These are phyloP conservation scores for Epinotia ramella DNA, from an alignment of 2,888 invertebrate species.

Conservation along the genomic window DNA sequence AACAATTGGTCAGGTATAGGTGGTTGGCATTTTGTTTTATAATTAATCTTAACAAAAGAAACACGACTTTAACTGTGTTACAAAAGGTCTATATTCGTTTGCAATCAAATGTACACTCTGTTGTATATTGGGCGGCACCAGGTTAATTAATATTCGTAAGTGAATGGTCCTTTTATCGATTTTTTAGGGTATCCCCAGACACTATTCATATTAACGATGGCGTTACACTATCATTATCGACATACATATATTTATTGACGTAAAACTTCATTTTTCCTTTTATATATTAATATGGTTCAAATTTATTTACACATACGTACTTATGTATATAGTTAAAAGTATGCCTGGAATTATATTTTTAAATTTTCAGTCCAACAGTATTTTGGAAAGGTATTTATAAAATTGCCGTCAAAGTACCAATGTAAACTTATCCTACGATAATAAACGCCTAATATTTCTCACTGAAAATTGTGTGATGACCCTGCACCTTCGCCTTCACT, in stretches of 20 bases:
- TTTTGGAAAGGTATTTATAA: no score
- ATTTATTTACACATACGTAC: no score
- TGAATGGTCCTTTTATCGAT: slow-evolving; percentile 12
- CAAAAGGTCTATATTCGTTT: no score
- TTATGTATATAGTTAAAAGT: neutral
- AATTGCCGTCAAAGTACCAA: neutral
- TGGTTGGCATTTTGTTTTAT: no score
- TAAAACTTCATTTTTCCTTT: no score
- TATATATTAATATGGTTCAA: no score
- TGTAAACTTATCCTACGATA: neutral
- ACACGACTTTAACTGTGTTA: no score
- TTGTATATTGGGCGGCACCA: neutral
- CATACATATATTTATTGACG: neutral
- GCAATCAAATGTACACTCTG: neutral
- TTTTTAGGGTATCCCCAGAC: slow-evolving; percentile 6
- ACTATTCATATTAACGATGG: neutral
- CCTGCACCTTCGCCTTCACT: neutral
- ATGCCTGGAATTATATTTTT: no score
- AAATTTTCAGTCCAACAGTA: no score
- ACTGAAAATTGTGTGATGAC: neutral
- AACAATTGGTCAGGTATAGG: no score
- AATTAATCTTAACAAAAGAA: no score
- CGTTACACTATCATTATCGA: neutral
- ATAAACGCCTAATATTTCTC: neutral
- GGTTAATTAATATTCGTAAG: slow-evolving; percentile 8